Evolutionary conservation across 2,797 vertebrate genomes (phyloP), one percentile per base, ranked within the genome.

Genomic region (Vireo griseus): DNA sequence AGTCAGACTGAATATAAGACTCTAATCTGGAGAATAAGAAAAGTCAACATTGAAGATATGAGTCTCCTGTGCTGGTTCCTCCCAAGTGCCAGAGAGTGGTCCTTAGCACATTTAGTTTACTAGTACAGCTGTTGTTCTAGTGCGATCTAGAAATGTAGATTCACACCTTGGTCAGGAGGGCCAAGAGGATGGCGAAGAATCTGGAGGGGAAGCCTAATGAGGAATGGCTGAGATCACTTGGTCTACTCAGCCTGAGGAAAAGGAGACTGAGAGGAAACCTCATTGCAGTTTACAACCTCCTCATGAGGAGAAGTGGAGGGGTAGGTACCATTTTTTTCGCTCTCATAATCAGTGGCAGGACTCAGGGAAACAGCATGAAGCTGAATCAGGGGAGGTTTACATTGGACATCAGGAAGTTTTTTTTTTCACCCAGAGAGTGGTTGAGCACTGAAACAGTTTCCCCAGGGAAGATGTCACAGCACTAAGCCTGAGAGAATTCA

Each of bases 241-340:
- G 5, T 37, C 12, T 67, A 10, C 9, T 67, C n/a, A 28, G 16
- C 18, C 45, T 51, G 62, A 37, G 58, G 61, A 20, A 45, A 10
- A 40, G 13, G 31, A 85, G 18, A n/a, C 22, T 58, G 37, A 66
- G 51, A 6, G 6, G 26, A 8, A 10, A 44, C 61, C 14, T 42
- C 21, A 18, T 3, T 51, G 45, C 15, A n/a, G 3, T 28, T 12
- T 37, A 3, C 37, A n/a, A 2, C 4, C 11, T 67, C 62, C 18
- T 24, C 5, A 4, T 28, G 39, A 66, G 15, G 4, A 6, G 12
- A 44, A 51, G 12, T 1, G 1, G 31, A 66, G 7, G 14, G 10
- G 15, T 15, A 51, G n/a, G 15, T 31, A 44, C 22, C 9, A 35
- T 6, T 18, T 18, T 37, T 44, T 67, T 75, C 5, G 11, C 6